Evolutionary conservation across 2,113 vertebrate genomes (phyloP).

Genomic region (Hippopotamus amphibius): DNA sequence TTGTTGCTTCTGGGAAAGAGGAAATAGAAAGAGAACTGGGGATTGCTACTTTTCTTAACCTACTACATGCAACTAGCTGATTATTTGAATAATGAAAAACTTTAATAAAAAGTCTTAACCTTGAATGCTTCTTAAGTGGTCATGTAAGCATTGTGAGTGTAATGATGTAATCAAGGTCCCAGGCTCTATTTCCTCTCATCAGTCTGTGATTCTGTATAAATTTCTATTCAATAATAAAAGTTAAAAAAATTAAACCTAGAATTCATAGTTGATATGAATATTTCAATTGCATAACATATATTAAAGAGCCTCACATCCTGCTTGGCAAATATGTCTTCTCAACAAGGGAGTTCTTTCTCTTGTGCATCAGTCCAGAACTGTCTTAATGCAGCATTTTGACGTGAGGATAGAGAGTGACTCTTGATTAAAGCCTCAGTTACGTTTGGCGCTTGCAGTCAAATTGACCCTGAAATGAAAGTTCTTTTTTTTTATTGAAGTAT

Average conservation of each 20-base stretch:
- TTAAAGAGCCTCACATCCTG: not conserved
- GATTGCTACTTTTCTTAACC: not conserved
- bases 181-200: not conserved
- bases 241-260: not conserved
- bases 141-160: not conserved
- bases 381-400: not conserved
- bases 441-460: not conserved
- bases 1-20: not conserved
- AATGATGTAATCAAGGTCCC: not conserved
- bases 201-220: not conserved
- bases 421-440: not conserved
- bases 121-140: not conserved
- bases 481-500: not conserved
- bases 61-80: not conserved
- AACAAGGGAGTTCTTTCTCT: not conserved
- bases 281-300: not conserved
- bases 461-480: not conserved
- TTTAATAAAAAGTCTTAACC: not conserved
- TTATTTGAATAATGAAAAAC: not conserved
- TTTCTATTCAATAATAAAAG: not conserved
- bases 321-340: not conserved
- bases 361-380: not conserved
- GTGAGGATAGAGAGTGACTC: not conserved
- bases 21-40: not conserved
- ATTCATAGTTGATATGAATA: not conserved